A percentile compares a stretch with the other conserved stretches of the same genome.
Evolutionary conservation across 1,140 invertebrate genomes (phyloP).

Genomic region (Tetramorium alpestre): DNA sequence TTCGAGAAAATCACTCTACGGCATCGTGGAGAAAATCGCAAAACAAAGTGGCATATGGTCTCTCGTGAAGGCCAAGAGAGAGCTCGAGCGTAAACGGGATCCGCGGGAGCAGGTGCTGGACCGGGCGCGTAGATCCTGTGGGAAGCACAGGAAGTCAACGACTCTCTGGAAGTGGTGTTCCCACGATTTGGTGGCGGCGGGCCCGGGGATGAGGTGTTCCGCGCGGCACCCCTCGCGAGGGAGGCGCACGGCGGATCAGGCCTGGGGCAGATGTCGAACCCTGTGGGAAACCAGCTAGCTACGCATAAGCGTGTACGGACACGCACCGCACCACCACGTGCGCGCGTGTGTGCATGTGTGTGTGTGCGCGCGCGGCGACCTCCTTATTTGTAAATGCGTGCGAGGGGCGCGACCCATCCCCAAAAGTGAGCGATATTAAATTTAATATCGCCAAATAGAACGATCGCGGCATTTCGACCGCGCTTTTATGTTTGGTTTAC

Average conservation of each 20-base stretch:
- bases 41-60: constrained; percentile 5
- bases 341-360: not conserved
- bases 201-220: constrained; percentile 64
- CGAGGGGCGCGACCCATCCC: not conserved
- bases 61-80: constrained; percentile 6
- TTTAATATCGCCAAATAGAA: constrained; percentile 65
- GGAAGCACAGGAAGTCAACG: constrained; percentile 86
- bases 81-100: constrained; percentile 53
- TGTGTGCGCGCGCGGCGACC: not conserved
- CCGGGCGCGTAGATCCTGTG: constrained; percentile 81
- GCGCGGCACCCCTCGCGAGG: constrained; percentile 72
- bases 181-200: constrained; percentile 82
- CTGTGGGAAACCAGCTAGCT: constrained; percentile 82
- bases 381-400: constrained; percentile 44
- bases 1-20: not conserved
- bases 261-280: constrained; percentile 82
- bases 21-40: not conserved
- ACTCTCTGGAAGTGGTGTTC: constrained; percentile 85
- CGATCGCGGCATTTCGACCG: not conserved
- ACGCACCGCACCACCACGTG: not conserved
- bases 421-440: constrained; percentile 62
- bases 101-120: constrained; percentile 80
- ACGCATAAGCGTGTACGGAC: not conserved
- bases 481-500: not conserved
- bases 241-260: constrained; percentile 63